These are phyloP conservation scores for Tinamus major DNA, from an alignment of 2,797 vertebrate genomes.

Conservation along the genomic window DNA sequence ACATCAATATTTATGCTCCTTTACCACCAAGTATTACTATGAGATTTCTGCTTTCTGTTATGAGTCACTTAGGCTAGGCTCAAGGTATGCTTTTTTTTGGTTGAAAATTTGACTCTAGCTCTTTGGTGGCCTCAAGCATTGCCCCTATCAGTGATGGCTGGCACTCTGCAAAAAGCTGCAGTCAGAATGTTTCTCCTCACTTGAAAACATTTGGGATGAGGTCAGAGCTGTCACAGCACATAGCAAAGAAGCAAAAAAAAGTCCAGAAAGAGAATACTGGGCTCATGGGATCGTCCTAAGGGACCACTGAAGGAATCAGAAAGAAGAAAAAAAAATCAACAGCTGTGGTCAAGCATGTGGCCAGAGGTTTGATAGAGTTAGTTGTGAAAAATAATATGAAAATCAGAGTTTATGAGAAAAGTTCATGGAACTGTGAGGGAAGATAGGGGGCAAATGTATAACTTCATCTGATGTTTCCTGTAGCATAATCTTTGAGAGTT, in stretches of 20 bases:
- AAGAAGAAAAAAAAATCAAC: not conserved
- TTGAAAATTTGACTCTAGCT: not conserved
- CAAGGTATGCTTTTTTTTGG: not conserved
- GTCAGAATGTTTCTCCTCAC: not conserved
- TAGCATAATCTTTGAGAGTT: not conserved
- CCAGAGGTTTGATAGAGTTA: not conserved
- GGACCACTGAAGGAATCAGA: not conserved
- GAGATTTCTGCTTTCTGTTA: not conserved
- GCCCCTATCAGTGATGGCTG: not conserved
- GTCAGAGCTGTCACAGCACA: not conserved
- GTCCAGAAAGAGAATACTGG: not conserved
- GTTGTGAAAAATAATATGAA: not conserved
- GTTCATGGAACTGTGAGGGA: not conserved
- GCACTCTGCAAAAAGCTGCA: not conserved
- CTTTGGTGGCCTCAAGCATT: not conserved
- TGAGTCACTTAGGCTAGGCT: not conserved
- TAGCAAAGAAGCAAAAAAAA: not conserved
- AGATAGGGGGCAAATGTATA: rapidly evolving
- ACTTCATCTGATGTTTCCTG: not conserved
- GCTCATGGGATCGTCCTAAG: not conserved
- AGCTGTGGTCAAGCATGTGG: not conserved
- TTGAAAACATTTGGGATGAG: not conserved
- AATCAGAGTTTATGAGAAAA: not conserved
- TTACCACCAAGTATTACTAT: not conserved
- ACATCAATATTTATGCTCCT: not conserved